Base-by-base conservation (phyloP, 2,797 vertebrate species). In the Loris lydekkerianus region DNA sequence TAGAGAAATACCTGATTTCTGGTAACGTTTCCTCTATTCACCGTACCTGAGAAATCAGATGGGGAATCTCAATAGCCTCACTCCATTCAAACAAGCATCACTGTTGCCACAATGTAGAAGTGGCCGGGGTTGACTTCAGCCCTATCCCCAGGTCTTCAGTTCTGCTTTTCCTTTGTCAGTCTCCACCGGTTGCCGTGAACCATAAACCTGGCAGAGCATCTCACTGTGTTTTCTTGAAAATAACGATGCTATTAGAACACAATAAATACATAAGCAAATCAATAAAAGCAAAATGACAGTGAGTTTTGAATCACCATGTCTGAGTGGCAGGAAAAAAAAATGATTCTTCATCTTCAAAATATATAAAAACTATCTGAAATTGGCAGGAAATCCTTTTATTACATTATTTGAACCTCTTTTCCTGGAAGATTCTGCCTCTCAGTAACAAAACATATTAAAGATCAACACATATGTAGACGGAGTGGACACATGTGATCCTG, bases 241-340 rank as follows among this genome's bases (percentile, higher is more conserved):
- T 21, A 78, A 82, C 5, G 1, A 49, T 92, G 49, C 72, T 76
- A 56, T 96, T 86, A 76, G 78, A 92, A 86, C 49, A 76, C 46
- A 82, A 67, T 34, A 80, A 81, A 78, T 75, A 89, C n/a, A 46
- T 83, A 95, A 93, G 93, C 53, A 96, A 93, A 96, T 82, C 72
- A 87, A 65, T 56, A 80, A 82, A 82, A 91, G 85, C 69, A 83
- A 85, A 96, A 85, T 2, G 49, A 86, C 40, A 83, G 13, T 40
- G 46, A 77, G 63, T 80, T 89, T 95, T 75, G 61, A 93, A 80
- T 87, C 31, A 69, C 73, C 49, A 27, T 8, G 15, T 31, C 80
- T n/a, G 75, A 43, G 77, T 70, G 17, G n/a, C 86, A 94, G 13
- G 13, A 34, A 75, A 69, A 67, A 75, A 93, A 89, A 96, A 81